Percentiles rank a stretch among this genome's conserved stretches.
These are phyloP conservation scores for Chloropsis cyanopogon DNA, from an alignment of 2,113 vertebrate genomes.

Conservation along the genomic window DNA sequence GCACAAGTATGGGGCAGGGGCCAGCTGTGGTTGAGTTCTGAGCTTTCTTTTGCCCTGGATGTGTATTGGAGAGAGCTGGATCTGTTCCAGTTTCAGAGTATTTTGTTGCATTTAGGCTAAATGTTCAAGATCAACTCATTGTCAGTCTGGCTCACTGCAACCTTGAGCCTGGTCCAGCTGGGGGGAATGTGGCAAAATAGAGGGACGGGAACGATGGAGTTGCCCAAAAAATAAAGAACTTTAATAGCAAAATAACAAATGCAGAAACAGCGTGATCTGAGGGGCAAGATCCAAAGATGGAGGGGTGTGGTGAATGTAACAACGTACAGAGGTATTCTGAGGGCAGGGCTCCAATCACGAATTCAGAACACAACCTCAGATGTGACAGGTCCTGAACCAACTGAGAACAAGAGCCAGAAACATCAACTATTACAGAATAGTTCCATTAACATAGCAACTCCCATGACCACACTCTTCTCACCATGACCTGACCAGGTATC, in stretches of 20 bases:
- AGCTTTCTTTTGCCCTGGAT: not conserved
- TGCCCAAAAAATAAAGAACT: not conserved
- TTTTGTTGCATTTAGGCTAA: not conserved
- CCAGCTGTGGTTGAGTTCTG: not conserved
- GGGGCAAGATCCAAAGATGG: not conserved
- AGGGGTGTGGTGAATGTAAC: not conserved
- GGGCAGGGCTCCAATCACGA: not conserved
- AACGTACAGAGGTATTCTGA: not conserved
- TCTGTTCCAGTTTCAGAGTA: not conserved
- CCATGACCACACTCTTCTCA: not conserved
- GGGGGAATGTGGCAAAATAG: not conserved
- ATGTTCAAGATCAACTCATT: not conserved
- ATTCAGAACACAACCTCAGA: not conserved
- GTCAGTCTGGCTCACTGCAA: not conserved
- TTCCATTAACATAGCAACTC: not conserved
- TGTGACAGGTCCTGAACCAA: not conserved
- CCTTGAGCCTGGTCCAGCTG: rapidly evolving
- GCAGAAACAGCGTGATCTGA: not conserved
- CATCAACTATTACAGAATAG: not conserved
- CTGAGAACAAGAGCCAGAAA: not conserved
- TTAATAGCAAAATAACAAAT: not conserved
- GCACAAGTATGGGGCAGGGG: not conserved
- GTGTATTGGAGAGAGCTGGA: not conserved
- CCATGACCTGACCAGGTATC: not conserved
- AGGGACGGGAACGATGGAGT: not conserved